Evolutionary conservation across 2,797 vertebrate genomes (phyloP), one percentile per base, ranked within the genome.

Genomic region (Helostoma temminkii): DNA sequence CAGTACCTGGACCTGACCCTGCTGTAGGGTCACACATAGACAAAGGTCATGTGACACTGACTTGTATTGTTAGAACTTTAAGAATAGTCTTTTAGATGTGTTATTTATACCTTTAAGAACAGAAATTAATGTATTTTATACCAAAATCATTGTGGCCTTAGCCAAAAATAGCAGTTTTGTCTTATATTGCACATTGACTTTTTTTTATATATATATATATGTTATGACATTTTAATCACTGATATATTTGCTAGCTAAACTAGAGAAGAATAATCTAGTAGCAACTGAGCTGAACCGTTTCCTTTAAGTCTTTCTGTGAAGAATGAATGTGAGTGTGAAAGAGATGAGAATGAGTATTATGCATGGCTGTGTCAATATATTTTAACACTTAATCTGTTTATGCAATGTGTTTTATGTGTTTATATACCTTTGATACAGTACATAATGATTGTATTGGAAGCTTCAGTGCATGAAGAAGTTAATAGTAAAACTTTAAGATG

Each of bases 101-200:
- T 90, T 94, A 93, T 94, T 93, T 95, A 93, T 94, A 92, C 90
- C 82, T 74, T 39, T 84, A 84, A 90, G 18, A 89, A 85, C 80
- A 89, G 65, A 93, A 88, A 93, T 89, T 76, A 83, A 88, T 93
- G 89, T 93, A 90, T 93, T 93, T 94, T 93, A 82, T 93, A 93
- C 77, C 83, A 89, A 89, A 91, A 91, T 91, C 80, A 77, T 81
- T 86, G 83, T 87, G 90, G 82, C 82, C 74, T 76, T 86, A 85
- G 90, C 88, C 89, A 82, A 85, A 86, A 83, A 91, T 89, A 91
- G 83, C 86, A 88, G 78, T 90, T 89, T 90, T 91, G 79, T 89
- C 81, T 71, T 91, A 89, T 89, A 92, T 94, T 94, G 93, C 93
- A 95, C 93, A 94, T 11, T 87, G 66, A 93, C 80, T 93, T 89